A percentile compares a stretch with the other conserved stretches of the same genome.
These are phyloP conservation scores for Heterohyrax brucei DNA, from an alignment of 2,797 vertebrate genomes.

Conservation along the genomic window DNA sequence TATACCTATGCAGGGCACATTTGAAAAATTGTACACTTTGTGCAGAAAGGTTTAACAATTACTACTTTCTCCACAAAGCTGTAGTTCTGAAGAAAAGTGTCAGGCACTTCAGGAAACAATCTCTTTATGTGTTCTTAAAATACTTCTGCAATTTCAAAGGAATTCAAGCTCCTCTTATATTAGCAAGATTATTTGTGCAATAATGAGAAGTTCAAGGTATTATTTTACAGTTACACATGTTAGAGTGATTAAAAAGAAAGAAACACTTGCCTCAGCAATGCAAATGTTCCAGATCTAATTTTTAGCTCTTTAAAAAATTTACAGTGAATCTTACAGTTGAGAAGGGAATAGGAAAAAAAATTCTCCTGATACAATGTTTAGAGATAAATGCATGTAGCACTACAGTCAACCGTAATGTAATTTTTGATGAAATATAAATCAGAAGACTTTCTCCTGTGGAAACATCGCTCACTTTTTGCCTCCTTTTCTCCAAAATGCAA, in stretches of 20 bases:
- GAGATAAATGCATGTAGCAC: constrained; percentile 34
- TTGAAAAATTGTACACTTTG: constrained; percentile 71
- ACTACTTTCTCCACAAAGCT: constrained; percentile 68
- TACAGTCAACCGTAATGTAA: constrained; percentile 57
- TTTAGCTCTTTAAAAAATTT: constrained; percentile 68
- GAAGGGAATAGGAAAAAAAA: constrained; percentile 11
- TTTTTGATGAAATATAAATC: constrained; percentile 68
- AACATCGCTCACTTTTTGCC: constrained; percentile 49
- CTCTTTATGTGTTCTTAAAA: constrained; percentile 72
- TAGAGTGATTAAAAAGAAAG: constrained; percentile 31
- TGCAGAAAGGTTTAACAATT: constrained; percentile 73
- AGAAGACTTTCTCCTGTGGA: constrained; percentile 43
- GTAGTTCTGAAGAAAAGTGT: constrained; percentile 65
- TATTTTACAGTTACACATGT: constrained; percentile 66
- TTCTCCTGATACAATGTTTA: constrained; percentile 25
- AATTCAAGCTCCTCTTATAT: constrained; percentile 64
- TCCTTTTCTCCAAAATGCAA: constrained; percentile 65
- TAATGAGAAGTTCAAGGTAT: constrained; percentile 68
- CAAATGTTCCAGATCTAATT: constrained; percentile 66
- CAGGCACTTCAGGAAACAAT: constrained; percentile 73
- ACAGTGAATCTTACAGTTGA: constrained; percentile 34
- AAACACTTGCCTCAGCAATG: constrained; percentile 56
- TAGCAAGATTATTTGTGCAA: constrained; percentile 69
- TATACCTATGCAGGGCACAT: constrained; percentile 57
- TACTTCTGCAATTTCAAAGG: constrained; percentile 67